Base-by-base conservation (phyloP, 2,888 invertebrate species). In the Carcina quercana region DNA sequence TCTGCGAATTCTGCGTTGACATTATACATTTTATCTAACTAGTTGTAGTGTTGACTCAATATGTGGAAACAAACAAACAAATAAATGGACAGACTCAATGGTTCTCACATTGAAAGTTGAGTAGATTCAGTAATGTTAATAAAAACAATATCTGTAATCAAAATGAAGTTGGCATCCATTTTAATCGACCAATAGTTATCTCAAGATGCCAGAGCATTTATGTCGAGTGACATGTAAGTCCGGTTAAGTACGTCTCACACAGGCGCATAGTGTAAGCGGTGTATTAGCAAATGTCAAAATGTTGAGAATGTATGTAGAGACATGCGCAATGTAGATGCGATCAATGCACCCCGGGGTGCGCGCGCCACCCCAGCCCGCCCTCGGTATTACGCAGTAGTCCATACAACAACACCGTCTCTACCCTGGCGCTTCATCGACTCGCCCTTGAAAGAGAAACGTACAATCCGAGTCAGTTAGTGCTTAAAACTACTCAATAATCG, bases 271-370 rank as follows among this genome's bases (percentile, higher is more conserved):
- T n/a, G n/a, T n/a, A n/a, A n/a, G n/a, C n/a, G n/a, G n/a, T n/a
- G n/a, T n/a, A n/a, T 39, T 44, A 48, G 45, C 50, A 70, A 70
- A 74, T 64, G 76, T 76, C 76, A 78, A 73, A 76, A 67, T 49
- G 59, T 47, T 47, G 57, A 65, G 67, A 59, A 62, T 49, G 53
- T 46, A 50, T 53, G 38, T 44, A 53, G 45, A 53, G 54, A 67
- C 82, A 79, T 82, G 83, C 83, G 82, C 82, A 75, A 35, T 70
- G 53, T 51, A 51, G 48, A 50, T 54, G 51, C 76, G 82, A 82
- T 82, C 82, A 76, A 83, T 82, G 82, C 75, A 75, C 64, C 71
- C 67, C 60, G 49, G 49, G 53, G 47, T 74, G 79, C 79, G 79
- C 82, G 80, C 82, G 79, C 80, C 72, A 57, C 69, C 72, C 67